These are phyloP conservation scores for Tryphoninae sp. DNA, from an alignment of 2,888 invertebrate species.

Conservation along the genomic window DNA sequence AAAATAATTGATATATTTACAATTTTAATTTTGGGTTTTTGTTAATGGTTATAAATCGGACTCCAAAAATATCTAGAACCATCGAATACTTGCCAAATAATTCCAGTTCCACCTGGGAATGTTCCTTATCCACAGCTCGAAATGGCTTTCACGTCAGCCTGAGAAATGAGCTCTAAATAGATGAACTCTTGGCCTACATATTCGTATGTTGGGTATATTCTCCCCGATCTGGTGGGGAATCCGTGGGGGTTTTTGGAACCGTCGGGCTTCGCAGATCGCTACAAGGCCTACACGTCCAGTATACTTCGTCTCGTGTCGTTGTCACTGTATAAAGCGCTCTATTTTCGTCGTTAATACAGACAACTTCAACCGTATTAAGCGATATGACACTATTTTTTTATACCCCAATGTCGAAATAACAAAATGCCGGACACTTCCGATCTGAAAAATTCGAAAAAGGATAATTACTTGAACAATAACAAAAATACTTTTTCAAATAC, in stretches of 20 bases:
- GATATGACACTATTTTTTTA: background rate
- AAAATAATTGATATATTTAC: too few relatives aligned
- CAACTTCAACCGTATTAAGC: background rate
- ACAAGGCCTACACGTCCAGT: slow-evolving; percentile 25
- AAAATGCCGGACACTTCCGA: too few relatives aligned
- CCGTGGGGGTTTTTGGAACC: slow-evolving; percentile 26
- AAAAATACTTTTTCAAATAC: too few relatives aligned
- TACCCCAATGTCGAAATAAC: too few relatives aligned
- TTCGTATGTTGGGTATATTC: slow-evolving; percentile 55
- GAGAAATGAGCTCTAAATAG: slow-evolving; percentile 78
- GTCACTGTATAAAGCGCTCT: slow-evolving; percentile 18
- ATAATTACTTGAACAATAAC: too few relatives aligned
- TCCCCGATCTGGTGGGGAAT: slow-evolving; percentile 19
- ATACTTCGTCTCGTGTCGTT: slow-evolving; percentile 6
- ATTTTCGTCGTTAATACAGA: background rate
- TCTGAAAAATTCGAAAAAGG: too few relatives aligned
- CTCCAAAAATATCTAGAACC: too few relatives aligned
- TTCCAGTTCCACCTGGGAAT: slow-evolving; percentile 6
- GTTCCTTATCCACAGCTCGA: slow-evolving; percentile 69
- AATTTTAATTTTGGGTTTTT: too few relatives aligned
- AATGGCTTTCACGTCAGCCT: slow-evolving; percentile 77
- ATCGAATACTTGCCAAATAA: background rate
- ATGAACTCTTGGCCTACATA: slow-evolving; percentile 80
- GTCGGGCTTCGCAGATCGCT: slow-evolving; percentile 22
- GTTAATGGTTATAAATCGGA: too few relatives aligned